Base-by-base conservation (phyloP, 2,797 vertebrate species). In the Pseudomugil gertrudae region DNA sequence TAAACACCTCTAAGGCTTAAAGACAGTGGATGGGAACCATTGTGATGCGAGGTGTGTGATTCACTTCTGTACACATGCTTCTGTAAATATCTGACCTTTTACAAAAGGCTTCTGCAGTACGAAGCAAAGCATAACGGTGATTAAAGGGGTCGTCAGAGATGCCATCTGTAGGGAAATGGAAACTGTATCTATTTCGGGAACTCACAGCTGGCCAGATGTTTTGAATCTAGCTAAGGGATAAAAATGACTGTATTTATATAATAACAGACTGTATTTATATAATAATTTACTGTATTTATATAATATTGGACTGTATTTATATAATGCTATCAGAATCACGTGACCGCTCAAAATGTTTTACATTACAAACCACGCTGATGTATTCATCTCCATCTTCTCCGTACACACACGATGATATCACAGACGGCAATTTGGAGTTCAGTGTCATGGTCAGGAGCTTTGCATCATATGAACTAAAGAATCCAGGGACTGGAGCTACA, bases 1-100 rank as follows among this genome's bases (percentile, higher is more conserved):
- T 83, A 83, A 89, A 85, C 56, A 43, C 58, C 11, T 13, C 58
- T 43, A 35, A 43, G 36, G 57, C 30, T 48, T 36, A 15, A 63
- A 77, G 62, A 57, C 47, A 48, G 19, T 30, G 27, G 14, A 58
- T 24, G n/a, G 26, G 43, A 60, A 40, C 47, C 11, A 1, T 40
- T 55, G 58, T 72, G 50, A 53, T 30, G 14, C 13, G 17, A 33
- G 60, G 63, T 61, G 74, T 73, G 69, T 60, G 58, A 66, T 21
- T 72, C 3, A 57, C 50, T 15, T 57, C 50, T 43, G 40, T 43
- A 63, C 21, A 36, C 53, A 50, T 52, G n/a, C 51, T 66, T 50
- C 23, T 51, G 58, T 35, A 63, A 76, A 78, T 50, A 67, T 36
- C 32, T n/a, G 9, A 36, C 27, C 5, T 15, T 64, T 50, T 26